Conservation (phyloP, 2,888 invertebrate genomes). For the Himalopsyche kuldschensis region DNA sequence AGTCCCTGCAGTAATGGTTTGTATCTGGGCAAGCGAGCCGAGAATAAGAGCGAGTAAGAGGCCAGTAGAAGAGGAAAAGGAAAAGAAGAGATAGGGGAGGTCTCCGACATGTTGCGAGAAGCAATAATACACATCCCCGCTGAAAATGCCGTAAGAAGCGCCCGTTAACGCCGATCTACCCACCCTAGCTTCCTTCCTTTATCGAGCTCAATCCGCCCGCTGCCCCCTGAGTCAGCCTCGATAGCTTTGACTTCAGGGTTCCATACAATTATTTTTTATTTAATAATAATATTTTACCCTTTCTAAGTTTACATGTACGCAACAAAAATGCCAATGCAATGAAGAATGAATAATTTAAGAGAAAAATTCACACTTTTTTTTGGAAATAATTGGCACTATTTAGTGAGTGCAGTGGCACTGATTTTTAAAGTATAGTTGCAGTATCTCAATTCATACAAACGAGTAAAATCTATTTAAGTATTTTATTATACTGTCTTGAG, state of each 20-base stretch:
- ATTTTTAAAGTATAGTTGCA: too few relatives aligned
- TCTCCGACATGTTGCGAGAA: slow-evolving; percentile 29
- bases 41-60: neutral
- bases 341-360: too few relatives aligned
- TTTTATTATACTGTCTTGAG: too few relatives aligned
- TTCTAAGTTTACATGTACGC: too few relatives aligned
- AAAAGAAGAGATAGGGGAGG: slow-evolving; percentile 3
- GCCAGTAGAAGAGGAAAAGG: neutral
- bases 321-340: too few relatives aligned
- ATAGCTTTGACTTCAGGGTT: neutral
- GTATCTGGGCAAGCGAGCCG: neutral
- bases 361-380: too few relatives aligned
- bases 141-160: slow-evolving; percentile 16
- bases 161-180: slow-evolving; percentile 3
- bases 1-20: slow-evolving; percentile 6
- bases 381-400: too few relatives aligned
- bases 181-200: neutral
- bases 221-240: neutral
- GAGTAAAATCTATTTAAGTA: too few relatives aligned
- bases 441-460: too few relatives aligned
- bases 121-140: slow-evolving; percentile 28
- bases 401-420: too few relatives aligned
- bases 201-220: neutral
- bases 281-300: too few relatives aligned
- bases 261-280: neutral